Evolutionary conservation across 64 coral and sea anemone genomes (phyloP).

Genomic region (Dendronephthya gigantea): DNA sequence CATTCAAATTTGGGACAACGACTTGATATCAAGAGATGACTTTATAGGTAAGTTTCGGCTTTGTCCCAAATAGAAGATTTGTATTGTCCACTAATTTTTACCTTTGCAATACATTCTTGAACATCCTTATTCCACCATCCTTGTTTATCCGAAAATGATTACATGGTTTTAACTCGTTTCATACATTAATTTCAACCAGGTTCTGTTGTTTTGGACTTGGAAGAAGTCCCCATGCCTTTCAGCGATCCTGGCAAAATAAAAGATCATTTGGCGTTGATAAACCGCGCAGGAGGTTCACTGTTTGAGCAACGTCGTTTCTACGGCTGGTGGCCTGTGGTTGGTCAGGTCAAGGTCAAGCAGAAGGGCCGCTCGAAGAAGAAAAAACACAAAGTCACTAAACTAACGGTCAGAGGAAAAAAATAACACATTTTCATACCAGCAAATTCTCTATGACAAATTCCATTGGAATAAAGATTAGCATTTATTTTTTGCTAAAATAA

Average conservation of each 20-base stretch:
- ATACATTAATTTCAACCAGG: not conserved
- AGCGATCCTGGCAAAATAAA: not conserved
- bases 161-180: not conserved
- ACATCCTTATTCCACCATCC: too few relatives aligned
- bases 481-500: too few relatives aligned
- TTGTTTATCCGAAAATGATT: too few relatives aligned
- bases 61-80: too few relatives aligned
- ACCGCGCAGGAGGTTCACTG: conserved; percentile 16
- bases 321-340: conserved; percentile 83
- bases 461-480: too few relatives aligned
- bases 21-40: conserved; percentile 80
- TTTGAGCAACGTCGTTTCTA: conserved; percentile 60
- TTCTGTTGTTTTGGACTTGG: conserved; percentile 1
- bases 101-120: too few relatives aligned
- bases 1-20: conserved; percentile 91
- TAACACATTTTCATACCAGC: too few relatives aligned
- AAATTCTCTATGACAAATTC: too few relatives aligned
- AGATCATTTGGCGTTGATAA: not conserved
- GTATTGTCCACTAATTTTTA: too few relatives aligned
- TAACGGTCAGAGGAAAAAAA: conserved; percentile 47
- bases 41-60: conserved; percentile 55
- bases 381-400: conserved; percentile 24
- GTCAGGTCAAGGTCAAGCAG: not conserved
- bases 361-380: not conserved
- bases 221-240: not conserved